A percentile compares a stretch with the other conserved stretches of the same genome.
phyloP scores from a whole-genome alignment of 2,888 invertebrate genomes.

The Mimachlamys varia region DNA sequence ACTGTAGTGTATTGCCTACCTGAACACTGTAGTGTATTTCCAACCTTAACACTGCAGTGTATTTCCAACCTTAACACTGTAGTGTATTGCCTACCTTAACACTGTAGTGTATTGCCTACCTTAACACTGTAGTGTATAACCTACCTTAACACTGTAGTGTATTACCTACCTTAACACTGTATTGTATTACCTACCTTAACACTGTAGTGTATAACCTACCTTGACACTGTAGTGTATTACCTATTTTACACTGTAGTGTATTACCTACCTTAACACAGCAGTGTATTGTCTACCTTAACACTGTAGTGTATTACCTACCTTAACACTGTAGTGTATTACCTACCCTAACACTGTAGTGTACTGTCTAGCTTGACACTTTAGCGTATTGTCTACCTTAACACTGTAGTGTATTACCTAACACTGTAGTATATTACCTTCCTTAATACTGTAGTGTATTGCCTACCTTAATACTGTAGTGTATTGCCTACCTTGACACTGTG shows the following conservation, averaged over 20 bases:
- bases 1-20: constrained; percentile 52
- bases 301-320: too few relatives aligned
- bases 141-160: too few relatives aligned
- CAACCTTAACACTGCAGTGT: not conserved
- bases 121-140: not conserved
- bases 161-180: constrained; percentile 52
- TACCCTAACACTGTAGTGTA: constrained; percentile 60
- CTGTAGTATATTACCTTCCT: too few relatives aligned
- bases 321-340: too few relatives aligned
- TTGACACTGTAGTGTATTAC: too few relatives aligned
- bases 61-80: too few relatives aligned
- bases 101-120: constrained; percentile 54
- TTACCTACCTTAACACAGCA: too few relatives aligned
- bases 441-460: not conserved
- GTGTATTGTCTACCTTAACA: constrained; percentile 53
- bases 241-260: not conserved
- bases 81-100: constrained; percentile 54
- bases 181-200: too few relatives aligned
- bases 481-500: constrained; percentile 55
- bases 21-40: too few relatives aligned
- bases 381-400: too few relatives aligned
- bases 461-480: too few relatives aligned
- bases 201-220: constrained; percentile 52
- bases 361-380: too few relatives aligned
- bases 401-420: constrained; percentile 45